Base-by-base conservation (phyloP, 2,113 vertebrate species). In the Pardalotus punctatus region DNA sequence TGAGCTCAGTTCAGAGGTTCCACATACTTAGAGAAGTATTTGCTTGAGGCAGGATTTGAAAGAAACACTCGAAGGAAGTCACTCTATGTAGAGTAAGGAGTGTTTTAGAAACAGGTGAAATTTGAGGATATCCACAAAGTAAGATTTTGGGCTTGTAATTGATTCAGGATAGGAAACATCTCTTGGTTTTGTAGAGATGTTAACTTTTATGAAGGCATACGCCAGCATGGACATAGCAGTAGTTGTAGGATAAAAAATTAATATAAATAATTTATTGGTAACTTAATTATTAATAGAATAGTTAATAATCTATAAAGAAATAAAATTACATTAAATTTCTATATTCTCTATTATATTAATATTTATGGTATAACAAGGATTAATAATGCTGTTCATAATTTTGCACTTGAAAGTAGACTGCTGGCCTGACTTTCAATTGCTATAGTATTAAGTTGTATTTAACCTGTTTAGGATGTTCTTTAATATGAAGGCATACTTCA, bases 151-250 rank as follows among this genome's bases (percentile, higher is more conserved):
- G 8, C 11, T 76, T 85, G 3, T 42, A 54, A 62, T 38, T 80
- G 35, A 14, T 66, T 43, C 5, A 21, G 61, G 22, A 21, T 82
- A 38, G 56, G 40, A 94, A 78, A 5, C 3, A 7, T 24, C 29
- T 65, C 27, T 47, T 78, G 47, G 2, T 42, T 91, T 91, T 83
- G 45, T 53, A 51, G 38, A 8, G 16, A 48, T 14, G 9, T 35
- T 35, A 60, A 36, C 22, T 74, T 70, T 31, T 36, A 36, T 80
- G 71, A 72, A 56, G n/a, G 19, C 42, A 6, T 21, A 18, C 3
- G 23, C 13, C 12, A 18, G 21, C 7, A 8, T n/a, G 24, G 25
- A 17, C 9, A 43, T 70, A 18, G 18, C 0, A 1, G 8, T 31
- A 50, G 29, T 10, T 88, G 15, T 35, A 62, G 17, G 35, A 56